phyloP scores from a whole-genome alignment of 2,113 vertebrate genomes.

The Ia io region DNA sequence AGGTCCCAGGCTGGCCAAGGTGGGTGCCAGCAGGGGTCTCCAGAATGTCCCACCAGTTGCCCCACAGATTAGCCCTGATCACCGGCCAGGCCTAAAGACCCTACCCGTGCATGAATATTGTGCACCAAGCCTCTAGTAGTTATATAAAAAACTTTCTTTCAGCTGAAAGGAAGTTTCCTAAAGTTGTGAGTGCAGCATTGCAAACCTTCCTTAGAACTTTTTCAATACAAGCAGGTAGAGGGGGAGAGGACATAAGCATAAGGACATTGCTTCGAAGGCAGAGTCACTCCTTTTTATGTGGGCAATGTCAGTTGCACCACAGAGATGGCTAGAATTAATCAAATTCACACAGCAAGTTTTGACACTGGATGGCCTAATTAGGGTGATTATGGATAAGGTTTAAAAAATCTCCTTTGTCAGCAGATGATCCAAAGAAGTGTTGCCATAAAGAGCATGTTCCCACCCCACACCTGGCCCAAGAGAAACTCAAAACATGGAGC shows the following conservation, averaged over 20 bases:
- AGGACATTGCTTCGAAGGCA: conserved; percentile 34
- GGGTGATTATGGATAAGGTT: conserved; percentile 59
- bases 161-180: conserved; percentile 40
- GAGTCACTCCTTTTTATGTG: conserved; percentile 47
- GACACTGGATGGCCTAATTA: conserved; percentile 66
- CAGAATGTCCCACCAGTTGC: too few species aligned
- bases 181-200: neutral
- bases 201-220: neutral
- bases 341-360: conserved; percentile 66
- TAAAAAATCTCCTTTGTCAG: conserved; percentile 65
- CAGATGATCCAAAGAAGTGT: conserved; percentile 51
- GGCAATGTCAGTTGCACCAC: conserved; percentile 13
- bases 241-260: neutral
- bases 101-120: too few species aligned
- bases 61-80: too few species aligned
- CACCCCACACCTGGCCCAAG: conserved; percentile 19
- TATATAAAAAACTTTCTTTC: neutral
- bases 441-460: conserved; percentile 52
- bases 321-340: conserved; percentile 61
- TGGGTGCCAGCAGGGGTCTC: too few species aligned
- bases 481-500: conserved; percentile 42
- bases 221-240: neutral
- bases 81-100: too few species aligned
- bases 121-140: neutral
- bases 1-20: too few species aligned